Conservation (phyloP, 2,113 vertebrate genomes). For the Vombatus ursinus region DNA sequence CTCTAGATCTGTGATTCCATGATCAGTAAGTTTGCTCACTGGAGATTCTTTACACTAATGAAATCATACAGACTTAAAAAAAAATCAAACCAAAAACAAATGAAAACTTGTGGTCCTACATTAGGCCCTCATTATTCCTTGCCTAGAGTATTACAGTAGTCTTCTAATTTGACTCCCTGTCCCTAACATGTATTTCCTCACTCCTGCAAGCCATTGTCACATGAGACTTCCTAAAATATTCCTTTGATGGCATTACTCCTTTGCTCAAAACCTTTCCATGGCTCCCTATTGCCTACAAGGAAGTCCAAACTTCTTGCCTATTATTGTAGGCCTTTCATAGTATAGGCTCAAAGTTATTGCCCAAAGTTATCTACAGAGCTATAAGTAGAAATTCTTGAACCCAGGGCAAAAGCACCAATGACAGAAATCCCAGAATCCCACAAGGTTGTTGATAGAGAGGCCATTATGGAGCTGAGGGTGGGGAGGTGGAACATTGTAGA, state of each 20-base stretch:
- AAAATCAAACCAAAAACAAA: too few relatives aligned
- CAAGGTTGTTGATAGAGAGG: background rate
- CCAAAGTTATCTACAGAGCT: too few relatives aligned
- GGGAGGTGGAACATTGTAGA: background rate
- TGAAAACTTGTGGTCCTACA: background rate
- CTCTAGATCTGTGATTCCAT: background rate
- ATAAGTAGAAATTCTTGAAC: too few relatives aligned
- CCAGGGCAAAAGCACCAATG: background rate
- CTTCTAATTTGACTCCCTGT: background rate
- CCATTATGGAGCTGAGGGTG: background rate
- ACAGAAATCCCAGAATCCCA: background rate
- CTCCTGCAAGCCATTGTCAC: background rate
- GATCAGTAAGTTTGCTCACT: background rate
- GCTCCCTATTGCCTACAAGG: background rate
- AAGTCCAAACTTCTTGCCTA: too few relatives aligned
- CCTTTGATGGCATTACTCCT: too few relatives aligned
- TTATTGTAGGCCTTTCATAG: too few relatives aligned
- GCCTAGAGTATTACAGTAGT: background rate
- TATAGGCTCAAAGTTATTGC: too few relatives aligned
- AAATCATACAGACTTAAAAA: background rate
- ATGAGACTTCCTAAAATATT: background rate
- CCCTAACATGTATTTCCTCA: background rate
- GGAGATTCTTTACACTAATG: background rate
- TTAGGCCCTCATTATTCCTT: background rate
- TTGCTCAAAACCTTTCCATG: background rate